phyloP scores from a whole-genome alignment of 2,113 vertebrate species.

The Campylomormyrus numenius region DNA sequence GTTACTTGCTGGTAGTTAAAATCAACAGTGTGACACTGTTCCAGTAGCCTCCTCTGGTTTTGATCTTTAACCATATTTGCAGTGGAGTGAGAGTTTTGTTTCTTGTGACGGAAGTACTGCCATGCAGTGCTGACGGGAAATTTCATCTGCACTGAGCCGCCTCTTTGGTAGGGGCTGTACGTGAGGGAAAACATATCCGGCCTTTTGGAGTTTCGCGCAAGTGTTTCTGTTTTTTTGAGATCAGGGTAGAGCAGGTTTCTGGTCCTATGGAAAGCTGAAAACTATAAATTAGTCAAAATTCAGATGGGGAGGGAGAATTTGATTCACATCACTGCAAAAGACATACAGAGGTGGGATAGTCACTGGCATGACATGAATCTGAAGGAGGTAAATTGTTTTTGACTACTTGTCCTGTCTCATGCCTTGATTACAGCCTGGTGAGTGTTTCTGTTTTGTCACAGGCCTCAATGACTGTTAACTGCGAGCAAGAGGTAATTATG shows the following conservation, averaged over 20 bases:
- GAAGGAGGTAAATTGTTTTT: neutral
- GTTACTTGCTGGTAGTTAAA: neutral
- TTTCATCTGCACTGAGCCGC: neutral
- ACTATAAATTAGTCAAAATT: neutral
- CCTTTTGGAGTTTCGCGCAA: neutral
- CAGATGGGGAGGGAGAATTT: neutral
- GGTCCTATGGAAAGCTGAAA: neutral
- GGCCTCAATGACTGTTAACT: neutral
- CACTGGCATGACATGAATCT: neutral
- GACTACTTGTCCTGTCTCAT: neutral
- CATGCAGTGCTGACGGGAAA: neutral
- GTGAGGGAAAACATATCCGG: neutral
- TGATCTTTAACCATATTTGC: neutral
- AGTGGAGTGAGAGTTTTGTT: neutral
- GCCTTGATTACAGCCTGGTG: neutral
- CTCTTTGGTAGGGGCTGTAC: neutral
- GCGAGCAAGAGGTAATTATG: neutral
- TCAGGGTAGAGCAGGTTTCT: neutral
- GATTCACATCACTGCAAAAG: neutral
- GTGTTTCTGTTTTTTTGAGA: neutral
- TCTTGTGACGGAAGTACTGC: neutral
- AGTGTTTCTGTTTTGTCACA: neutral
- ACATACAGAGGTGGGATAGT: neutral
- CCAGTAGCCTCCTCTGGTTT: neutral
- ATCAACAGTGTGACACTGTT: neutral